Conservation (phyloP, 1,140 invertebrate genomes). For the Calephelis nemesis region DNA sequence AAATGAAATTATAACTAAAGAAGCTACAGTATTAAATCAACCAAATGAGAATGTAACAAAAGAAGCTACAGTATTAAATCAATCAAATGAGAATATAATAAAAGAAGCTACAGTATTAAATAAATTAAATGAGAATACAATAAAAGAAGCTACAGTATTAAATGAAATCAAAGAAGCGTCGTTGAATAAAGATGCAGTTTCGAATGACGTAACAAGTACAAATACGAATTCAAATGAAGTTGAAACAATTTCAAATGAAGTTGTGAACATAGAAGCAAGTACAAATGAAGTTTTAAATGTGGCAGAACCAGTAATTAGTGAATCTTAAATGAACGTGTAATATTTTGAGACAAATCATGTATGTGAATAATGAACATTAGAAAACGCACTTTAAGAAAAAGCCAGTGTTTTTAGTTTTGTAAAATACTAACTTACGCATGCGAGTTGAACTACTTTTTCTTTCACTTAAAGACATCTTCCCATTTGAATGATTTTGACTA, state of each 20-base stretch:
- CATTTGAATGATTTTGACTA: not conserved
- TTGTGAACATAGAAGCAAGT: conserved; percentile 21
- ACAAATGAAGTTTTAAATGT: conserved; percentile 1
- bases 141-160: not conserved
- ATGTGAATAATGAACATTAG: not conserved
- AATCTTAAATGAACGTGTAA: conserved; percentile 12
- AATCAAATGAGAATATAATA: conserved; percentile 3
- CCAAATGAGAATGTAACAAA: too few relatives aligned
- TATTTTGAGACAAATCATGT: conserved; percentile 8
- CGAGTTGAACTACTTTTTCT: too few relatives aligned
- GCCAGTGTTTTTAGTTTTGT: too few relatives aligned
- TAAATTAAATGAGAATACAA: not conserved
- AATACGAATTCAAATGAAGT: conserved; percentile 5
- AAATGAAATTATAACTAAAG: too few relatives aligned
- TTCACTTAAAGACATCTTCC: too few relatives aligned
- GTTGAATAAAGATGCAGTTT: not conserved
- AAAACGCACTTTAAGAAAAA: not conserved
- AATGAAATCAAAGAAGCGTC: not conserved
- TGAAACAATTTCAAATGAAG: conserved; percentile 19
- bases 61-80: not conserved
- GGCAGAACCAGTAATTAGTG: conserved; percentile 11
- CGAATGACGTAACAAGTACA: not conserved
- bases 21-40: too few relatives aligned
- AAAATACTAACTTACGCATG: too few relatives aligned
- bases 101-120: not conserved